Conservation (phyloP, 2,888 invertebrate genomes). For the Alitta virens region DNA sequence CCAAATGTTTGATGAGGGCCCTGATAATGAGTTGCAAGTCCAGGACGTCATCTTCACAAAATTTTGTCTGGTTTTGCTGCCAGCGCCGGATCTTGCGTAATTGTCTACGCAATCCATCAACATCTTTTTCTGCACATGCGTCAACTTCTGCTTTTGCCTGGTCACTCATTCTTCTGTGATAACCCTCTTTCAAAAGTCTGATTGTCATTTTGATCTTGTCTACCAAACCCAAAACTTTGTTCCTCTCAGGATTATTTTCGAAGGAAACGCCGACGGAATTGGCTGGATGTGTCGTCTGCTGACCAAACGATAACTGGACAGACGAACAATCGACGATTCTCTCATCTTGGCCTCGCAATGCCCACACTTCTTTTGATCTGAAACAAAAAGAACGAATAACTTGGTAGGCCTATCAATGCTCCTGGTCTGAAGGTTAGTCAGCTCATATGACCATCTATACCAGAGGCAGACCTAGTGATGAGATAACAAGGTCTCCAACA, state of each 20-base stretch:
- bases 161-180: neutral
- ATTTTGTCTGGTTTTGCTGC: constrained; percentile 6
- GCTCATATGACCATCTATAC: too few relatives aligned
- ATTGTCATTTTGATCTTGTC: neutral
- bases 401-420: too few relatives aligned
- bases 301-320: too few relatives aligned
- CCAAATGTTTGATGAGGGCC: constrained; percentile 7
- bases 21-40: constrained; percentile 10
- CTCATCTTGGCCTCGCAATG: too few relatives aligned
- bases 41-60: constrained; percentile 7
- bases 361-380: too few relatives aligned
- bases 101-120: constrained; percentile 7
- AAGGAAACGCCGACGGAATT: neutral
- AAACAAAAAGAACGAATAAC: too few relatives aligned
- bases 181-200: neutral
- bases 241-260: neutral
- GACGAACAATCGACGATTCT: too few relatives aligned
- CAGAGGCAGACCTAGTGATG: too few relatives aligned
- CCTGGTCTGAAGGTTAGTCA: too few relatives aligned
- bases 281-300: too few relatives aligned
- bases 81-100: constrained; percentile 12
- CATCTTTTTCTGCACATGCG: constrained; percentile 2
- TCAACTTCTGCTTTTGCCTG: too few relatives aligned
- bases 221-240: neutral
- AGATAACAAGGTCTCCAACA: too few relatives aligned